Evolutionary conservation across 2,888 invertebrate genomes (phyloP), one percentile per base, ranked within the genome.

Genomic region (Chirona hameri): DNA sequence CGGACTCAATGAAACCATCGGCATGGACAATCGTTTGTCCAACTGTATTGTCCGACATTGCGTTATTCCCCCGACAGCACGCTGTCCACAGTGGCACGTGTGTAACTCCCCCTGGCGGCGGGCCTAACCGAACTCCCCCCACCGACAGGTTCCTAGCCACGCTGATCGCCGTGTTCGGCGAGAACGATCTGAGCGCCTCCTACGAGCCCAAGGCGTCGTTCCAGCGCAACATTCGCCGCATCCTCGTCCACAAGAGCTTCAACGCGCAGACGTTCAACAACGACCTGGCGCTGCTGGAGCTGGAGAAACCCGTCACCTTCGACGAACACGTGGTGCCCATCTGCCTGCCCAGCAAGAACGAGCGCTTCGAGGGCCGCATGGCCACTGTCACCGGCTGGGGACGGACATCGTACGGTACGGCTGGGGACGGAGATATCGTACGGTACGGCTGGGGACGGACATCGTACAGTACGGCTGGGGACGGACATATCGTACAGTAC

Each of bases 351-450:
- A 93, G 93, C 79, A 83, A 85, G 12, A 87, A 87, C 0, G 92
- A 93, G 0, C 95, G 95, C 87, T 95, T 93, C 88, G 95, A 94
- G 0, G 95, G 95, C 0, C 91, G 93, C 83, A 92, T 94, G 91
- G 97, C 95, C 0, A 94, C 94, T 0, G 96, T 97, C 5, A 95
- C 96, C 0, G 97, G 97, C 1, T 97, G 96, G 96, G 97, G 97
- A 0, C 91, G 96, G 27, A 91, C 96, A 72, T 95, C 95, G 88
- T 96, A 96, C 87, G 94, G 95, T 91, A 86, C 87, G 89, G 48
- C 48, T 48, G 48, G 48, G 48, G 48, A 48, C 48, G 48, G 48
- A 12, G 7, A 48, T 48, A 48, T 12, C 48, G 12, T 48, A 48
- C 12, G 48, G 12, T 48, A 48, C 48, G 48, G 48, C 12, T 12